phyloP scores from a whole-genome alignment of 2,888 invertebrate genomes.

The Clusia tigrina region DNA sequence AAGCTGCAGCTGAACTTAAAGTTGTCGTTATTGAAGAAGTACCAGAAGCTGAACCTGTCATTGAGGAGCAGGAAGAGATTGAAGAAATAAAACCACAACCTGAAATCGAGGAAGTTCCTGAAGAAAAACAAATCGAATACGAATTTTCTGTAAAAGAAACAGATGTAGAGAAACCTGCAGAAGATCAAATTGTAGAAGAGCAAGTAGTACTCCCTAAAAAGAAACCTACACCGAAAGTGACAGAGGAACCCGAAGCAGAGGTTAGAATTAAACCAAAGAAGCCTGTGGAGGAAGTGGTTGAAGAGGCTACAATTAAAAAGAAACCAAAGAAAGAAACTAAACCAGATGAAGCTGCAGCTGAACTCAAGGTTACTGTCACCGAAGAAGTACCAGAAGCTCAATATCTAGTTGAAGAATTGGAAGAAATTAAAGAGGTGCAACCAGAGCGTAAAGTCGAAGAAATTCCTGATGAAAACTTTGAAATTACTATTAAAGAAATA shows the following conservation, averaged over 20 bases:
- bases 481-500: constrained; percentile 39
- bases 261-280: constrained; percentile 47
- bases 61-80: constrained; percentile 51
- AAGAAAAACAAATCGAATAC: constrained; percentile 41
- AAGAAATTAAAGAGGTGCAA: constrained; percentile 44
- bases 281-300: constrained; percentile 50
- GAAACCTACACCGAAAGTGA: constrained; percentile 40
- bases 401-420: constrained; percentile 48
- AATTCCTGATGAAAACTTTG: constrained; percentile 40
- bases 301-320: constrained; percentile 53
- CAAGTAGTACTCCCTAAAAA: constrained; percentile 33
- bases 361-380: constrained; percentile 51
- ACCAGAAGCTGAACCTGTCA: constrained; percentile 41
- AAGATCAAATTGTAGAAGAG: constrained; percentile 33
- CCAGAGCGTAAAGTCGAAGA: constrained; percentile 39
- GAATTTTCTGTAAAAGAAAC: constrained; percentile 33
- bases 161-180: constrained; percentile 41
- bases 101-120: constrained; percentile 28
- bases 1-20: constrained; percentile 49
- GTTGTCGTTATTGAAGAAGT: constrained; percentile 52
- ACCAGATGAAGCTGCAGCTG: constrained; percentile 51
- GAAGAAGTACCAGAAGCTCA: constrained; percentile 50
- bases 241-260: constrained; percentile 57
- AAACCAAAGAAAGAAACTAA: constrained; percentile 46
- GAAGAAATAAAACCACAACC: constrained; percentile 41